Evolutionary conservation across 2,797 vertebrate genomes (phyloP), one percentile per base, ranked within the genome.

Genomic region (Chaenodraco wilsoni): DNA sequence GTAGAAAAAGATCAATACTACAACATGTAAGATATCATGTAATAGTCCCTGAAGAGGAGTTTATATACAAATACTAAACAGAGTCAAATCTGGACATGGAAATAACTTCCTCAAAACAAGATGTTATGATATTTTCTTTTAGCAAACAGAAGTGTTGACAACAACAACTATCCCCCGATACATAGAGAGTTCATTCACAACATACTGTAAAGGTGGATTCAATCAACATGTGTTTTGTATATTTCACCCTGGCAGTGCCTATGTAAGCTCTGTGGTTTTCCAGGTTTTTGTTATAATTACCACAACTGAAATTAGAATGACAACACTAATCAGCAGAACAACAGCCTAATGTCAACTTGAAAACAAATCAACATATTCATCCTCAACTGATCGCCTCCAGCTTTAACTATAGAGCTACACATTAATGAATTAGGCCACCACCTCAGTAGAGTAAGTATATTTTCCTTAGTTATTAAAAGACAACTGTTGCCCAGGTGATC

Each of bases 31-130:
- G 0, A 40, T 56, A 61, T 43, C 23, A 46, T 3, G 19, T 11
- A 15, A 63, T 9, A 7, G 14, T 44, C 10, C 43, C 69, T 45
- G 40, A 63, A 43, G 58, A 49, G 23, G 9, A 63, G 69, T 79
- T 67, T 86, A 72, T 77, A 69, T 61, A 80, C 68, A 77, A 61
- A 45, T 19, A 48, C 50, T 56, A 77, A 60, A 74, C 14, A 74
- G 11, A 48, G 54, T 33, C 57, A 74, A 65, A 78, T 33, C 21
- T 61, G 23, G 31, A 58, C 5, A 1, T 44, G 37, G 56, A 78
- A 65, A 64, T 1, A 27, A 46, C 40, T 16, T 55, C 21, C n/a
- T 23, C 31, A 17, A 40, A 66, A 27, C 4, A 6, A 60, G 2
- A 51, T 52, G 11, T 45, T 27, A 21, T 3, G 33, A 49, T 15